A percentile compares a stretch with the other conserved stretches of the same genome.
phyloP scores from a whole-genome alignment of 2,797 vertebrate species.

The Sparidentex hasta region DNA sequence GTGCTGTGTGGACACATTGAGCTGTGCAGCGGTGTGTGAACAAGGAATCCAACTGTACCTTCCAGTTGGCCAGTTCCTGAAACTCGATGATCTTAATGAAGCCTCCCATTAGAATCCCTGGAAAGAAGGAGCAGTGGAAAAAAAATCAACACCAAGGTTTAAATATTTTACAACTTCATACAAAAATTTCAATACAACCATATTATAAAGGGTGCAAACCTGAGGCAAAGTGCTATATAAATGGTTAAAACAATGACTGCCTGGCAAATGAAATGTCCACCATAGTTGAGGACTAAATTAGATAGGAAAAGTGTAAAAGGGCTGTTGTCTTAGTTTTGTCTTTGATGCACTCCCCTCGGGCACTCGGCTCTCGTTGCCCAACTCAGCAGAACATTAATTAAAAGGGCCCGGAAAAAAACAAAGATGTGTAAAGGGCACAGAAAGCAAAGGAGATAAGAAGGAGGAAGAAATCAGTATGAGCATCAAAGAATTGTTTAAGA shows the following conservation, averaged over 20 bases:
- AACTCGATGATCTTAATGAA: constrained; percentile 99
- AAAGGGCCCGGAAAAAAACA: constrained; percentile 50
- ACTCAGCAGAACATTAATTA: constrained; percentile 52
- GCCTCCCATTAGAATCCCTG: constrained; percentile 99
- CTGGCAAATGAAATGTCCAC: constrained; percentile 24
- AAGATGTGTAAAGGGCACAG: constrained; percentile 46
- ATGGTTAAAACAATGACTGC: constrained; percentile 26
- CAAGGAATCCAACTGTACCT: constrained; percentile 84
- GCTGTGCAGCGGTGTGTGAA: neutral
- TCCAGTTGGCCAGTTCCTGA: constrained; percentile 98
- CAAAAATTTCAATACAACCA: constrained; percentile 27
- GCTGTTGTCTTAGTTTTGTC: constrained; percentile 56
- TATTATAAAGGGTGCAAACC: constrained; percentile 18
- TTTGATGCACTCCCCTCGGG: constrained; percentile 44
- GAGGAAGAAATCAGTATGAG: constrained; percentile 24
- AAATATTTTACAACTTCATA: constrained; percentile 38
- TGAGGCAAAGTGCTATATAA: constrained; percentile 37
- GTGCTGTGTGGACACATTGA: constrained; percentile 1
- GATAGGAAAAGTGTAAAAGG: constrained; percentile 29
- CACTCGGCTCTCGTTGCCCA: constrained; percentile 41
- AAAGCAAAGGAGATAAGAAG: constrained; percentile 29
- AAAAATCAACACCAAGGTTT: constrained; percentile 31
- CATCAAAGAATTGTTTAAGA: constrained; percentile 29
- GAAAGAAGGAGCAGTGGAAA: constrained; percentile 61
- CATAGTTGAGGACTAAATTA: constrained; percentile 23